Percentiles rank a stretch among this genome's conserved stretches.
phyloP scores from a whole-genome alignment of 1,140 invertebrate genomes.

The Matsumurasca onukii region DNA sequence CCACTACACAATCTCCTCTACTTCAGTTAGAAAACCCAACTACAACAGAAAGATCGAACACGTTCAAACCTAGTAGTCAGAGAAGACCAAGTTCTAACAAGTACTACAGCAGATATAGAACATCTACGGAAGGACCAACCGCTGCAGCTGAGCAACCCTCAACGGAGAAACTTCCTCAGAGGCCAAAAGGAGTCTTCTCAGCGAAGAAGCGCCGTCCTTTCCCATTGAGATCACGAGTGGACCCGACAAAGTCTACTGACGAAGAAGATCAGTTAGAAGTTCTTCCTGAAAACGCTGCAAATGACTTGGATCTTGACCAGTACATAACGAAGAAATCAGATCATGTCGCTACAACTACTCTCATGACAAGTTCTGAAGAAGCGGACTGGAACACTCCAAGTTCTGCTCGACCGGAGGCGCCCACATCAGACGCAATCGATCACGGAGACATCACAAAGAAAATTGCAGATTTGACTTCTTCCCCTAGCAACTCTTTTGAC shows the following conservation, averaged over 20 bases:
- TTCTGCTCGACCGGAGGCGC: conserved; percentile 21
- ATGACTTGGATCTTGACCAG: conserved; percentile 9
- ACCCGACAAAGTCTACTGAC: conserved; percentile 20
- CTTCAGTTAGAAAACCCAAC: conserved; percentile 24
- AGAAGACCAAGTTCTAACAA: conserved; percentile 42
- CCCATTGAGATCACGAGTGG: conserved; percentile 23
- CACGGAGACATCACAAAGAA: conserved; percentile 47
- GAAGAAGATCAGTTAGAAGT: conserved; percentile 32
- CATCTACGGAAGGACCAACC: conserved; percentile 37
- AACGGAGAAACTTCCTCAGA: conserved; percentile 26
- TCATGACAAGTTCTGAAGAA: conserved; percentile 36
- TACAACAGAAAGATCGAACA: conserved; percentile 45
- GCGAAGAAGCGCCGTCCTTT: conserved; percentile 43
- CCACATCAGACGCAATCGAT: conserved; percentile 43
- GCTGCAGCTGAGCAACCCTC: conserved; percentile 28
- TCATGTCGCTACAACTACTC: conserved; percentile 36
- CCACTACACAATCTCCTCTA: conserved; percentile 23
- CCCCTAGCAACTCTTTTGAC: conserved; percentile 51
- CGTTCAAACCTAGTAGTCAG: conserved; percentile 48
- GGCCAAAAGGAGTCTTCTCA: conserved; percentile 40
- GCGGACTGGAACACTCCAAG: conserved; percentile 29
- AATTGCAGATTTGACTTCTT: conserved; percentile 54
- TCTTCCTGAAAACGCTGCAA: conserved; percentile 31
- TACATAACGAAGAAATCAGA: conserved; percentile 38
- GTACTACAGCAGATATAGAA: conserved; percentile 43